Base-by-base conservation (phyloP, 2,888 invertebrate genomes). In the Eulithis testata region DNA sequence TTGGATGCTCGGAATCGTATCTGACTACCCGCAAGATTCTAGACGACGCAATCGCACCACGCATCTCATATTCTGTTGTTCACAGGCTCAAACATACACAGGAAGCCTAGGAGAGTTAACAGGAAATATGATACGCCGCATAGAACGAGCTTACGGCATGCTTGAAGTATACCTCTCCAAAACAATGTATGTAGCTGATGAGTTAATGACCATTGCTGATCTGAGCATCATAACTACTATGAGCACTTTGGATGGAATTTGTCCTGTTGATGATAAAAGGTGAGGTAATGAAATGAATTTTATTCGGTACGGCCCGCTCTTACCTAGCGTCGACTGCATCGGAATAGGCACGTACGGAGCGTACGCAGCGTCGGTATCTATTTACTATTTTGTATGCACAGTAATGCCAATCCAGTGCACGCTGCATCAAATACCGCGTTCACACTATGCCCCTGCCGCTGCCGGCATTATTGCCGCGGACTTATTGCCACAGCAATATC, bases 131-230 rank as follows among this genome's bases (percentile, higher is more conserved):
- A 82, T 81, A n/a, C 65, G 65, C 27, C 83, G 83, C 31, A 84
- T 87, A 47, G 78, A 78, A 3, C 80, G 82, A 12, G 88, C 84
- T 0, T 91, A 91, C 65, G 76, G 76, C 11, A 87, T 82, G 60
- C 78, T 91, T 0, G 90, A 92, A 70, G 80, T 77, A 0, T 91
- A 91, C 72, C 76, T 92, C 43, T 74, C 82, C 0, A 76, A 87
- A 12, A 81, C 80, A 0, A 58, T 73, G 27, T 91, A 83, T 61
- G 71, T 92, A 56, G 91, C 91, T 0, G 87, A 81, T 49, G 78
- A 87, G 51, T 76, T 73, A 0, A 76, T 89, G 52, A 91, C 91
- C 0, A 65, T 91, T 3, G 92, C 91, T 0, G 91, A 92, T 60
- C 68, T 90, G 3, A 86, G 90, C 60, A 80, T 87, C 6, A 73